phyloP scores from a whole-genome alignment of 2,888 invertebrate species.

The Spatulosminthurus flaviceps region DNA sequence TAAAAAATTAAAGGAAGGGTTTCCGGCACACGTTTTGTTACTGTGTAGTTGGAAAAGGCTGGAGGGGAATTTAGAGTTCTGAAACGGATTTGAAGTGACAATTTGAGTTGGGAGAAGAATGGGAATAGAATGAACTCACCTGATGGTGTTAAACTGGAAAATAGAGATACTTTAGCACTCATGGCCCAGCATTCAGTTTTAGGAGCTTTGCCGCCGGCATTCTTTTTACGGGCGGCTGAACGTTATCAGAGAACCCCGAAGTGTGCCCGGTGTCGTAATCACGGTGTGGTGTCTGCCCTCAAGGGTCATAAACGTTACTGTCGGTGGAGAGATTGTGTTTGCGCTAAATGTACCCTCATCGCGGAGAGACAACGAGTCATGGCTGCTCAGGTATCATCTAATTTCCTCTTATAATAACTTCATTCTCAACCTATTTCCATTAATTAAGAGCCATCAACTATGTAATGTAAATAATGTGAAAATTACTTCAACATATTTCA shows the following conservation, averaged over 20 bases:
- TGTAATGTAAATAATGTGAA: no score
- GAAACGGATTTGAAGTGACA: conserved; percentile 3
- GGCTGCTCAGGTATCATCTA: conserved; percentile 90
- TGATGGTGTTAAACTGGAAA: conserved; percentile 69
- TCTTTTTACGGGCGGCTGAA: conserved; percentile 84
- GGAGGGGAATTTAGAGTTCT: no score
- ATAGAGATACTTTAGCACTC: conserved; percentile 79
- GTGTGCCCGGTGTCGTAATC: conserved; percentile 79
- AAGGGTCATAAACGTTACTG: conserved; percentile 97
- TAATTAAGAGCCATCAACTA: no score
- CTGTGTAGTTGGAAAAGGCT: no score
- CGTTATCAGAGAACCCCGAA: conserved; percentile 91
- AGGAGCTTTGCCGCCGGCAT: conserved; percentile 82
- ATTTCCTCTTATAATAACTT: no score
- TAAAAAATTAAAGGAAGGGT: no score
- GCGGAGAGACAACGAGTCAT: conserved; percentile 97
- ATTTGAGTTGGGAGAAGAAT: conserved; percentile 2
- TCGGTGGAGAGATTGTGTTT: conserved; percentile 96
- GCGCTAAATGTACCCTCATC: conserved; percentile 97
- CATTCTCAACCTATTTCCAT: no score
- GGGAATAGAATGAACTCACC: conserved; percentile 77
- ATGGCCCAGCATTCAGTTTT: conserved; percentile 86
- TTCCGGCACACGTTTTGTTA: no score
- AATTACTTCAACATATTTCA: no score
- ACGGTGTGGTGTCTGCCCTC: conserved; percentile 94